Evolutionary conservation across 2,888 invertebrate species (phyloP).

Genomic region (Phlogophora meticulosa): DNA sequence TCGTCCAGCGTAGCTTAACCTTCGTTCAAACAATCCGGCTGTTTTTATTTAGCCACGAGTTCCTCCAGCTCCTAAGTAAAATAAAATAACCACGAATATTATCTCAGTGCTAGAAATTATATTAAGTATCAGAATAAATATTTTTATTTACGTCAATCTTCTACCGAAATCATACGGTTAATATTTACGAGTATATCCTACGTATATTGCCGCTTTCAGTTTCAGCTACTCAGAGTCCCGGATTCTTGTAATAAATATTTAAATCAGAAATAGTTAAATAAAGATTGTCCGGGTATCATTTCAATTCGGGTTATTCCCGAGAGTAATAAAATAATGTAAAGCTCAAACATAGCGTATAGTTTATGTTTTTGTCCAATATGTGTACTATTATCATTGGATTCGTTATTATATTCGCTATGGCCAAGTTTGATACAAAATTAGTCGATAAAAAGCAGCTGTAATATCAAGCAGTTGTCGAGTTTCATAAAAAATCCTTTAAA

Average conservation of each 20-base stretch:
- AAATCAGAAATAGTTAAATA: slow-evolving; percentile 50
- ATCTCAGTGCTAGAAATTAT: neutral
- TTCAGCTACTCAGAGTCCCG: slow-evolving; percentile 17
- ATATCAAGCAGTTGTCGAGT: neutral
- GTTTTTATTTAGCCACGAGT: too few relatives aligned
- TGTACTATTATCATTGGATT: slow-evolving; percentile 13
- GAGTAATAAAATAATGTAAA: slow-evolving; percentile 23
- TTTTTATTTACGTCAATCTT: slow-evolving; percentile 28
- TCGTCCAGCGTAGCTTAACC: too few relatives aligned
- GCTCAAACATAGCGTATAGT: slow-evolving; percentile 23
- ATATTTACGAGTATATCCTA: slow-evolving; percentile 37
- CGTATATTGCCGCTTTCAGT: slow-evolving; percentile 43
- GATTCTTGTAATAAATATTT: slow-evolving; percentile 49
- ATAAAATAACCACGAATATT: slow-evolving; percentile 18
- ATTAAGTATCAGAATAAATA: slow-evolving; percentile 35
- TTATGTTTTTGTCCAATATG: slow-evolving; percentile 28
- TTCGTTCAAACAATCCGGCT: too few relatives aligned
- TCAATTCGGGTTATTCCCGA: slow-evolving; percentile 41
- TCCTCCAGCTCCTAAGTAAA: too few relatives aligned
- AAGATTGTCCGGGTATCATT: slow-evolving; percentile 29
- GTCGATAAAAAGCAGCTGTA: neutral
- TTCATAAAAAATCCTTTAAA: slow-evolving; percentile 59
- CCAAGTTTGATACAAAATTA: slow-evolving; percentile 1
- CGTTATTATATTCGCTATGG: slow-evolving; percentile 23
- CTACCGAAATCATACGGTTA: slow-evolving; percentile 30